phyloP scores from a whole-genome alignment of 2,113 vertebrate species.

The Nerophis ophidion region DNA sequence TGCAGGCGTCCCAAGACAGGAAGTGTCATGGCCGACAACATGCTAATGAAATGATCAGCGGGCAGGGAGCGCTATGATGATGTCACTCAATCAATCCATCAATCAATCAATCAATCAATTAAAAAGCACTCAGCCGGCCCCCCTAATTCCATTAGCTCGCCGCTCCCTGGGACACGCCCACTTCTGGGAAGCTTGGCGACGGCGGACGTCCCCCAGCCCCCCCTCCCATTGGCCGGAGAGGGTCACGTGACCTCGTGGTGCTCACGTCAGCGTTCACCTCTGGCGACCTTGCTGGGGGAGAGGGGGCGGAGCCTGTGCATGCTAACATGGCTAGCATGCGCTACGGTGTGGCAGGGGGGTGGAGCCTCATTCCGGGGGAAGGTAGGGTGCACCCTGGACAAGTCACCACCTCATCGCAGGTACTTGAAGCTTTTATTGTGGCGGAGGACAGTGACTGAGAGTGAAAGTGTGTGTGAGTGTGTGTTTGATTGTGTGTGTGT shows the following conservation, averaged over 20 bases:
- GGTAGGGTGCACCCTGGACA: no score
- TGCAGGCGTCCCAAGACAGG: background rate
- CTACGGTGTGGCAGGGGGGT: no score
- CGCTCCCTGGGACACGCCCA: slow-evolving; percentile 47
- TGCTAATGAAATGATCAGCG: no score
- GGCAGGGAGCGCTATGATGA: background rate
- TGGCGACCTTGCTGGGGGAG: background rate
- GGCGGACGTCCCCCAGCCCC: slow-evolving; percentile 69
- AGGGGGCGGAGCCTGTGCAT: background rate
- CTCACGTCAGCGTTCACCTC: background rate
- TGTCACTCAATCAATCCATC: slow-evolving; percentile 98
- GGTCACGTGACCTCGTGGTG: background rate
- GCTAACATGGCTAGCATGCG: slow-evolving; percentile 2
- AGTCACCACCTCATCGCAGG: no score
- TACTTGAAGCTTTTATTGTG: no score
- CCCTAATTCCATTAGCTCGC: slow-evolving; percentile 93
- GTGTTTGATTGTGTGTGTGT: no score
- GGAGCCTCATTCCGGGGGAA: no score
- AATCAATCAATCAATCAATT: slow-evolving; percentile 94
- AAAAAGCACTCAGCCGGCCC: slow-evolving; percentile 99
- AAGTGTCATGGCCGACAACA: no score
- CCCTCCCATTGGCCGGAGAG: slow-evolving; percentile 34
- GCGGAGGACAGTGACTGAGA: no score
- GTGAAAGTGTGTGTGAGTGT: no score
- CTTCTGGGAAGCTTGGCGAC: slow-evolving; percentile 85